A percentile compares a stretch with the other conserved stretches of the same genome.
Conservation (phyloP, 1,140 invertebrate genomes). For the Formica selysi region DNA sequence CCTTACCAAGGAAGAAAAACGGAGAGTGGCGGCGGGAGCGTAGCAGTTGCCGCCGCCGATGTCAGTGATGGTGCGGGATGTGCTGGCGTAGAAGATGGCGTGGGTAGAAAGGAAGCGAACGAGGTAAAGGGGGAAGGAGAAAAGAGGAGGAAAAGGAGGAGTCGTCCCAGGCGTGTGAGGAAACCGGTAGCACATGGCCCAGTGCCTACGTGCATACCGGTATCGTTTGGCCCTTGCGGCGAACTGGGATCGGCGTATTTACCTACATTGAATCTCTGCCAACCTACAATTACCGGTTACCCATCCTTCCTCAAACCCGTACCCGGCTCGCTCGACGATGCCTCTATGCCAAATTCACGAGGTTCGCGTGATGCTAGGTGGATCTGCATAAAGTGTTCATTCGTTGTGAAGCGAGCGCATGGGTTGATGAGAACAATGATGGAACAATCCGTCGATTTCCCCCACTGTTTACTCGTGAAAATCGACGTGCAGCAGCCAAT, state of each 20-base stretch:
- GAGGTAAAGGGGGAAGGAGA: constrained; percentile 4
- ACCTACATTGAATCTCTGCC: constrained; percentile 86
- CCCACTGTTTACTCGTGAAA: constrained; percentile 67
- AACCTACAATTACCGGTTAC: constrained; percentile 86
- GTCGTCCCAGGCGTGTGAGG: constrained; percentile 21
- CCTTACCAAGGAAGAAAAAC: constrained; percentile 81
- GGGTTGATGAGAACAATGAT: constrained; percentile 58
- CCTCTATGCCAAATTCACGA: constrained; percentile 82
- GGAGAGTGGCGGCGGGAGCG: constrained; percentile 63
- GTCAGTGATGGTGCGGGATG: constrained; percentile 61
- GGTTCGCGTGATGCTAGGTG: constrained; percentile 76
- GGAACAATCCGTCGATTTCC: constrained; percentile 72
- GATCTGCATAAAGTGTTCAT: constrained; percentile 79
- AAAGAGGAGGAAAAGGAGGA: constrained; percentile 39
- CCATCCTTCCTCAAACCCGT: constrained; percentile 80
- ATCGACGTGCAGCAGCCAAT: constrained; percentile 60
- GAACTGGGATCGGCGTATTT: constrained; percentile 82
- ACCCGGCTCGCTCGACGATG: constrained; percentile 65
- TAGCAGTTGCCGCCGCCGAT: constrained; percentile 70
- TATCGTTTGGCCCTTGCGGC: constrained; percentile 77
- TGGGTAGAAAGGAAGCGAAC: constrained; percentile 20
- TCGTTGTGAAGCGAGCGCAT: constrained; percentile 47
- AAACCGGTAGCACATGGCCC: constrained; percentile 80
- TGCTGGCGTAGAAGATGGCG: constrained; percentile 52
- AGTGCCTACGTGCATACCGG: constrained; percentile 79